Evolutionary conservation across 2,113 vertebrate species (phyloP).

Genomic region (Polyodon spathula): DNA sequence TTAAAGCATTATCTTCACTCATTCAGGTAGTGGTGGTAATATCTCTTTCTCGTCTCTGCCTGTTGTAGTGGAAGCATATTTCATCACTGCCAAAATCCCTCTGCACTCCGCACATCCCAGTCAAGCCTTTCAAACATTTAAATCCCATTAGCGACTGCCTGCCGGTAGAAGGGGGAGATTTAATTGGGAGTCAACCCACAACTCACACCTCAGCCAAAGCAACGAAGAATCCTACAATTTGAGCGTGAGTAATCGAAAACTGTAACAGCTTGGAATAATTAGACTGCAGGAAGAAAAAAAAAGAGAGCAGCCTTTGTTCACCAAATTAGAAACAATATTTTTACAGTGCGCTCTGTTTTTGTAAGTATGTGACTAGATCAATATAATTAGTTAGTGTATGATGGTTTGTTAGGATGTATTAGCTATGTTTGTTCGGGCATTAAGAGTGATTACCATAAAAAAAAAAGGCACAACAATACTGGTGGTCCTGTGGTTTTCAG

Average conservation of each 20-base stretch:
- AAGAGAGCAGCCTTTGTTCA: conserved; percentile 53
- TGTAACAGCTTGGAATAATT: conserved; percentile 45
- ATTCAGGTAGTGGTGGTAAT: too few relatives aligned
- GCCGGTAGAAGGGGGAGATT: conserved; percentile 28
- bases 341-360: background rate
- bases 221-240: conserved; percentile 20
- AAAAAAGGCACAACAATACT: too few relatives aligned
- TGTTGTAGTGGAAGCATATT: conserved; percentile 20
- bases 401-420: conserved; percentile 5
- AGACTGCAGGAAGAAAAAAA: conserved; percentile 42
- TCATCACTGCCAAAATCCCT: conserved; percentile 27
- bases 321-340: conserved; percentile 41
- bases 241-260: conserved; percentile 40
- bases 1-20: too few relatives aligned
- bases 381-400: conserved; percentile 3
- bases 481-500: background rate
- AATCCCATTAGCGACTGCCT: conserved; percentile 25
- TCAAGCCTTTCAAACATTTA: conserved; percentile 39
- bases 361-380: background rate
- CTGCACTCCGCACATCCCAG: conserved; percentile 20
- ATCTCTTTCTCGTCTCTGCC: too few relatives aligned
- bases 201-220: conserved; percentile 29
- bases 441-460: background rate
- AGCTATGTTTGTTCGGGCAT: background rate
- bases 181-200: conserved; percentile 39